Conservation (phyloP, 2,888 invertebrate genomes). For the Apeira syringaria region DNA sequence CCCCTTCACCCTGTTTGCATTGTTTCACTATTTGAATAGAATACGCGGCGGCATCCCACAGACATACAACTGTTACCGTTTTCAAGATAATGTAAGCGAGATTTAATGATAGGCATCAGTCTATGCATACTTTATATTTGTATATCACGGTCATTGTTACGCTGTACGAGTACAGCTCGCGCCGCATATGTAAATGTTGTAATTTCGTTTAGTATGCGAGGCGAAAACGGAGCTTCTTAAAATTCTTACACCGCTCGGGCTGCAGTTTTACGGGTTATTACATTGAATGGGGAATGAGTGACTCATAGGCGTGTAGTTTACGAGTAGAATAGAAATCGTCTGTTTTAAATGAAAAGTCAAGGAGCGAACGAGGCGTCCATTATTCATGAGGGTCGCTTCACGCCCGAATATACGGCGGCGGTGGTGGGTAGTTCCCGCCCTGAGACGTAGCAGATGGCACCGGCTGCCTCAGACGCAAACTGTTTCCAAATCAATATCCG, state of each 20-base stretch:
- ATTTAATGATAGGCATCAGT: conserved; percentile 67
- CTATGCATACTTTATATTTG: conserved; percentile 36
- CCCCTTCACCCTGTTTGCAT: conserved; percentile 74
- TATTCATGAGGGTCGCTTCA: conserved; percentile 77
- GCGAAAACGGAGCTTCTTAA: conserved; percentile 62
- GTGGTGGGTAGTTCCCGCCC: conserved; percentile 11
- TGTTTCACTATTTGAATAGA: conserved; percentile 77
- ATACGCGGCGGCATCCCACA: conserved; percentile 50
- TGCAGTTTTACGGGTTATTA: conserved; percentile 80
- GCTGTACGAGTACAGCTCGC: conserved; percentile 13
- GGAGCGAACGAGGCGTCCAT: conserved; percentile 75
- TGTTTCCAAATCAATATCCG: conserved; percentile 80
- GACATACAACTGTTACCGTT: conserved; percentile 74
- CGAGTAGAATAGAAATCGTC: conserved; percentile 81
- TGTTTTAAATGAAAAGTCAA: conserved; percentile 80
- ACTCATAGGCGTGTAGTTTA: conserved; percentile 78
- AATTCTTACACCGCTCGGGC: conserved; percentile 64
- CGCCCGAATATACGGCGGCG: conserved; percentile 53
- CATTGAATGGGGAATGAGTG: conserved; percentile 79
- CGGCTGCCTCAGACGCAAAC: conserved; percentile 51
- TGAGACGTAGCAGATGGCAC: conserved; percentile 2
- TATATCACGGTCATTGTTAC: conserved; percentile 6
- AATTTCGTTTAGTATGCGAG: conserved; percentile 51
- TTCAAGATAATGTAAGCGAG: conserved; percentile 70
- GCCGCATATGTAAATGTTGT: conserved; percentile 25